Percentiles rank a stretch among this genome's conserved stretches.
Conservation (phyloP, 2,113 vertebrate species). For the Burhinus bistriatus region DNA sequence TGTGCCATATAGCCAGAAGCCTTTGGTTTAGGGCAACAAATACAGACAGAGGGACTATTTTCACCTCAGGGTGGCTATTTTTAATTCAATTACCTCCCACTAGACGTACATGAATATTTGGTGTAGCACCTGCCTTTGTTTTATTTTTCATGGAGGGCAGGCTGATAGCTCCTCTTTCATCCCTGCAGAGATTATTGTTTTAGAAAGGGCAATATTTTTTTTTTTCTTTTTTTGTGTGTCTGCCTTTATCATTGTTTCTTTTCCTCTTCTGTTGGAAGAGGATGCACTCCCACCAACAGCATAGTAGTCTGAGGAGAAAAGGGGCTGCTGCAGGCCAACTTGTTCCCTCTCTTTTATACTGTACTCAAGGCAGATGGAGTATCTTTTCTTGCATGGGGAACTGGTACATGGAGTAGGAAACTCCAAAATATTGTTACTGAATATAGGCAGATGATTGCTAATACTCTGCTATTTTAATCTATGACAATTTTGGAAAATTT, state of each 20-base stretch:
- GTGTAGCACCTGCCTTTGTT: neutral
- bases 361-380: neutral
- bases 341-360: neutral
- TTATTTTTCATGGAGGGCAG: conserved; percentile 18
- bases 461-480: neutral
- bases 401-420: neutral
- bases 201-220: neutral
- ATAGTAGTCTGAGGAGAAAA: neutral
- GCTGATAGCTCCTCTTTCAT: neutral
- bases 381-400: neutral
- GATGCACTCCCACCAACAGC: neutral
- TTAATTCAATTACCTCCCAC: neutral
- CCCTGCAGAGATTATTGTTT: neutral
- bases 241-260: neutral
- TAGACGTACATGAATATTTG: neutral
- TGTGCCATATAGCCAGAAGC: neutral
- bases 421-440: neutral
- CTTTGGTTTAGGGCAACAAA: neutral
- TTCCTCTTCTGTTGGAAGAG: neutral
- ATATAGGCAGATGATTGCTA: neutral
- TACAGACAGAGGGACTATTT: neutral
- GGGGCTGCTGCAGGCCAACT: neutral
- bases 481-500: neutral
- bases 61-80: neutral
- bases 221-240: too few species aligned